A percentile compares a stretch with the other conserved stretches of the same genome.
These are phyloP conservation scores for Ceratosolen fusciceps DNA, from an alignment of 1,140 invertebrate genomes.

Conservation along the genomic window DNA sequence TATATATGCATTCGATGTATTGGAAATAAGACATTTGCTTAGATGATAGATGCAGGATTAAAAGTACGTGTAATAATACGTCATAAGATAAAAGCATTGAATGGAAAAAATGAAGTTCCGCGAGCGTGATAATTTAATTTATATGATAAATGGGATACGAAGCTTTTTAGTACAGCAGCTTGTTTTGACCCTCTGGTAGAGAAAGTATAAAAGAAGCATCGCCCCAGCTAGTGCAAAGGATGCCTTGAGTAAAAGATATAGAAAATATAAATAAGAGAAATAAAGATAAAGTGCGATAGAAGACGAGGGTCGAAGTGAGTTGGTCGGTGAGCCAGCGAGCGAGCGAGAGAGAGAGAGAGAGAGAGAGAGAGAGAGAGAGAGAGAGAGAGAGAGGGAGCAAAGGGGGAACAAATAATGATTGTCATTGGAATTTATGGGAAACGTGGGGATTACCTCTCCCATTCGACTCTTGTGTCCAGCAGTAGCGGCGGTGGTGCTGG, in stretches of 20 bases:
- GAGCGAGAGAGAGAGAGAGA: neutral
- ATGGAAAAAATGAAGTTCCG: neutral
- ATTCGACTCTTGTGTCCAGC: constrained; percentile 47
- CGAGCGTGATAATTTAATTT: neutral
- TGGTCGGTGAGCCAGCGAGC: neutral
- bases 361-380: neutral
- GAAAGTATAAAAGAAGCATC: neutral
- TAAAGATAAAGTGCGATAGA: neutral
- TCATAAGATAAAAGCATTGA: too few species aligned
- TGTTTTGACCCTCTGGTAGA: neutral
- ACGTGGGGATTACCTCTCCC: constrained; percentile 53
- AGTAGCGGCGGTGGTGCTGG: neutral
- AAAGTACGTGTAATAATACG: too few species aligned
- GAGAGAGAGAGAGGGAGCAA: neutral
- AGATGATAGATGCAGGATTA: too few species aligned
- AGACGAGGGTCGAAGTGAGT: neutral
- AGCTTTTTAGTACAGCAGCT: neutral
- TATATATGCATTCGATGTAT: too few species aligned
- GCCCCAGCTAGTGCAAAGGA: neutral
- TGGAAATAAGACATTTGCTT: too few species aligned
- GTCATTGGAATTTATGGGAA: constrained; percentile 57
- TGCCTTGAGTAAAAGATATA: neutral
- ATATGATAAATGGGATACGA: neutral
- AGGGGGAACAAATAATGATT: constrained; percentile 55
- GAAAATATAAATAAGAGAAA: constrained; percentile 43